phyloP scores from a whole-genome alignment of 2,113 vertebrate species.

The Sinocyclocheilus maitianheensis region DNA sequence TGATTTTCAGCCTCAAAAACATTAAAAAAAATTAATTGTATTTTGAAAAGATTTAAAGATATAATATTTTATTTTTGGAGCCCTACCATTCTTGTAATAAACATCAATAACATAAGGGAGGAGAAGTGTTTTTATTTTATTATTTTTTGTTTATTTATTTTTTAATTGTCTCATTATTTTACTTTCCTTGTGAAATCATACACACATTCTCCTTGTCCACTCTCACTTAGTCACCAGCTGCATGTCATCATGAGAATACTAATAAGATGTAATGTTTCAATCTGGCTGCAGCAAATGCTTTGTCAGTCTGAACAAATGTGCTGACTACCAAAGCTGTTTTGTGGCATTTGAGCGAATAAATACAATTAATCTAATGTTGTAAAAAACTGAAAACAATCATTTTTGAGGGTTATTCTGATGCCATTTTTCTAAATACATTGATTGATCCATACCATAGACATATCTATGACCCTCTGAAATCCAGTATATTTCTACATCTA shows the following conservation, averaged over 20 bases:
- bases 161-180: slow-evolving; percentile 8
- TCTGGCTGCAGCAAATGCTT: slow-evolving; percentile 1
- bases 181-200: background rate
- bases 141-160: background rate
- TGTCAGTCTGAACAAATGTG: background rate
- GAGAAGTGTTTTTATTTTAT: background rate
- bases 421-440: background rate
- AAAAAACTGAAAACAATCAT: background rate
- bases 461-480: background rate
- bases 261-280: background rate
- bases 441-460: background rate
- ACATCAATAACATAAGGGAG: background rate
- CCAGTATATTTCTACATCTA: background rate
- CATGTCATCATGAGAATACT: slow-evolving; percentile 11
- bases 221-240: background rate
- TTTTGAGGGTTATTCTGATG: background rate
- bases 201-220: background rate
- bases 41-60: background rate
- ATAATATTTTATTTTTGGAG: background rate
- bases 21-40: too few species aligned
- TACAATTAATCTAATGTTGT: background rate
- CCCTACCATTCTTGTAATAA: background rate
- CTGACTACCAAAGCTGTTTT: background rate
- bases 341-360: background rate
- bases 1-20: background rate